Evolutionary conservation across 2,888 invertebrate genomes (phyloP).

Genomic region (Apodemia duryi): DNA sequence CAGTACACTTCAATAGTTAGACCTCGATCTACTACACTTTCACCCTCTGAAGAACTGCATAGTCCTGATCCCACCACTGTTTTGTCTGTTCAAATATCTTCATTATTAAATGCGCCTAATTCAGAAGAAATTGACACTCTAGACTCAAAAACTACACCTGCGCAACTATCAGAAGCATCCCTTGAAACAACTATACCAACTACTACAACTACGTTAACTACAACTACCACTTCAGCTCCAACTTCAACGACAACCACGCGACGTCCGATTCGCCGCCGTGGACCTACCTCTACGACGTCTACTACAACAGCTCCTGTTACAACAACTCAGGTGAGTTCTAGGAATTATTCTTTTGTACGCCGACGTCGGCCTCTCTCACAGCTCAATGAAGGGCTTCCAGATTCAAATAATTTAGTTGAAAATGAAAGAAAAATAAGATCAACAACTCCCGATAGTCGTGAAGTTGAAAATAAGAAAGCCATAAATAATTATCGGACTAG

Average conservation of each 20-base stretch:
- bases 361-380: slow-evolving; percentile 60
- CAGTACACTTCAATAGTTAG: slow-evolving; percentile 65
- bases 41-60: slow-evolving; percentile 40
- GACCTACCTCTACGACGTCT: slow-evolving; percentile 38
- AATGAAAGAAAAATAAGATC: slow-evolving; percentile 63
- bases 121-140: slow-evolving; percentile 42
- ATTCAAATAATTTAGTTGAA: slow-evolving; percentile 49
- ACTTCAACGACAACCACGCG: slow-evolving; percentile 42
- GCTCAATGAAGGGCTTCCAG: slow-evolving; percentile 63
- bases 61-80: slow-evolving; percentile 64
- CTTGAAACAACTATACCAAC: slow-evolving; percentile 42
- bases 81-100: slow-evolving; percentile 68
- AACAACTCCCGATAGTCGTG: slow-evolving; percentile 70
- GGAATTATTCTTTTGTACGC: slow-evolving; percentile 69
- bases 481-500: slow-evolving; percentile 39
- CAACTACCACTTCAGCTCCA: slow-evolving; percentile 40
- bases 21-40: slow-evolving; percentile 52
- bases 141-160: slow-evolving; percentile 42
- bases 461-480: slow-evolving; percentile 43
- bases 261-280: slow-evolving; percentile 47
- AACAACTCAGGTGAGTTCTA: slow-evolving; percentile 77
- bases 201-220: slow-evolving; percentile 43
- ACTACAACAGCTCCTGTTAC: slow-evolving; percentile 47
- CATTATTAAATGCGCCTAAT: slow-evolving; percentile 57
- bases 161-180: slow-evolving; percentile 41